Base-by-base conservation (phyloP, 2,888 invertebrate species). In the Salticus scenicus region DNA sequence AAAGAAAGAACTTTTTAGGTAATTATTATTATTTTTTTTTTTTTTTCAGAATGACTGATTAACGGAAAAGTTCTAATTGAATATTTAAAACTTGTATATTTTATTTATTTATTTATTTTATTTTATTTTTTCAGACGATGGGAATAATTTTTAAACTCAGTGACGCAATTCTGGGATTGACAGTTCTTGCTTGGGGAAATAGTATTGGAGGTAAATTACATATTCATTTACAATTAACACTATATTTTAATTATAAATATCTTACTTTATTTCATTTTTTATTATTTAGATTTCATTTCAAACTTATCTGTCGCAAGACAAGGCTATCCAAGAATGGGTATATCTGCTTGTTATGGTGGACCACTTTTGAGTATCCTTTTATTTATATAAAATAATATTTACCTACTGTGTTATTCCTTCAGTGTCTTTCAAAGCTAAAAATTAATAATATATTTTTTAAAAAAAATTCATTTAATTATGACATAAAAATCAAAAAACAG, bases 341-440 rank as follows among this genome's bases (percentile, higher is more conserved):
- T 93, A 89, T 93, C 94, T 0, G 94, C 94, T 0, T 94, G 94
- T 84, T 94, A 94, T 90, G 94, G 94, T 24, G 94, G 94, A 7
- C 94, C 94, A 0, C 91, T 94, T 80, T 94, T 94, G 89, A 94
- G 93, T 94, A 92, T 91, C 91, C 90, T 91, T 90, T 83, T n/a
- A n/a, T n/a, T n/a, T n/a, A n/a, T n/a, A n/a, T n/a, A n/a, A n/a
- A n/a, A n/a, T n/a, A n/a, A n/a, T n/a, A n/a, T n/a, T n/a, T n/a
- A n/a, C n/a, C n/a, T n/a, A n/a, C n/a, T n/a, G n/a, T n/a, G n/a
- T n/a, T n/a, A n/a, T n/a, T n/a, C n/a, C n/a, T n/a, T n/a, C n/a
- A n/a, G n/a, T n/a, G n/a, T n/a, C n/a, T n/a, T n/a, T n/a, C n/a
- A n/a, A n/a, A n/a, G n/a, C n/a, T n/a, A n/a, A n/a, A n/a, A n/a